These are phyloP conservation scores for Todiramphus chloris DNA, from an alignment of 2,113 vertebrate species.

Conservation along the genomic window DNA sequence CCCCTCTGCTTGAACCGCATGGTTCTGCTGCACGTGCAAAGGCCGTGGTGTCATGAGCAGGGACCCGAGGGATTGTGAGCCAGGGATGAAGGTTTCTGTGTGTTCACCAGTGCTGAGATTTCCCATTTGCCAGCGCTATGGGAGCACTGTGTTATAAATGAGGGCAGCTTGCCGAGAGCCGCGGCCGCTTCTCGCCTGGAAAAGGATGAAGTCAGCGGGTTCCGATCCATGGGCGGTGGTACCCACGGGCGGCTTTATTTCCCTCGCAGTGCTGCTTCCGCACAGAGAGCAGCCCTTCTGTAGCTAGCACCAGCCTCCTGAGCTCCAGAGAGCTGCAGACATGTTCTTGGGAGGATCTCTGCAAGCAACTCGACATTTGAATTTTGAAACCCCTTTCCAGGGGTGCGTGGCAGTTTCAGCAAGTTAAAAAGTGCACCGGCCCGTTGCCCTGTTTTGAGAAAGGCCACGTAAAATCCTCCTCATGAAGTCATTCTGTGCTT, in stretches of 20 bases:
- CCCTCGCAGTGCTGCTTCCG: neutral
- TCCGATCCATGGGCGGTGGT: neutral
- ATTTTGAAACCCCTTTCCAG: neutral
- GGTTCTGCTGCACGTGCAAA: neutral
- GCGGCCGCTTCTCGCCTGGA: neutral
- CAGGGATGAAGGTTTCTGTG: neutral
- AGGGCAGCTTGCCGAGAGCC: neutral
- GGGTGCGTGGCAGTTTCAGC: neutral
- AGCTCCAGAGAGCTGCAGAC: too few species aligned
- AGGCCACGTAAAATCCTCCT: neutral
- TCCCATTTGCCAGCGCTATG: neutral
- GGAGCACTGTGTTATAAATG: neutral
- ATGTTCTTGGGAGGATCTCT: too few species aligned
- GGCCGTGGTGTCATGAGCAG: neutral
- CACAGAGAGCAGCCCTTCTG: rapidly evolving
- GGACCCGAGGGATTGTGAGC: neutral
- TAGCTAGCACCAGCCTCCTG: neutral
- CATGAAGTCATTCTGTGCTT: too few species aligned
- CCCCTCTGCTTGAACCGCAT: neutral
- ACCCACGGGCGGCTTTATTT: neutral
- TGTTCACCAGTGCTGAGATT: neutral
- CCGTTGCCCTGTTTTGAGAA: neutral
- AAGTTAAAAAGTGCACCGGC: neutral
- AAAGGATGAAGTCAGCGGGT: neutral
- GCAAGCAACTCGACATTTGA: neutral